Evolutionary conservation across 1,140 invertebrate genomes (phyloP).

Genomic region (Spodoptera litura): DNA sequence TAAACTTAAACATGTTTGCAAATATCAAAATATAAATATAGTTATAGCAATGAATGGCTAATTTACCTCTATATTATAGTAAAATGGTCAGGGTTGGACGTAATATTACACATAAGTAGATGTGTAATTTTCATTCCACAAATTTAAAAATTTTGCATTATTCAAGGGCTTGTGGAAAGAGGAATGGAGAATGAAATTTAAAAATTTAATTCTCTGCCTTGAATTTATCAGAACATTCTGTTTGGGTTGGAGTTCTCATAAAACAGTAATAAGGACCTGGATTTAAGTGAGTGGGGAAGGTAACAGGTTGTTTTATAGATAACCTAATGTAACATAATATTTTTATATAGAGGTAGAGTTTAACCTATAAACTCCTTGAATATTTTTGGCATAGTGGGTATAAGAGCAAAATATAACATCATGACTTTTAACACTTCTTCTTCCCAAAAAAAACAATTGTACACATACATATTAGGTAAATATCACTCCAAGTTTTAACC

Average conservation of each 20-base stretch:
- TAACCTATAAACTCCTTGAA: no score
- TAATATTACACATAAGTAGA: no score
- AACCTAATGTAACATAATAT: neutral
- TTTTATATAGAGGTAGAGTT: no score
- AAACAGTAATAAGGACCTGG: neutral
- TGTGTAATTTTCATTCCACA: neutral
- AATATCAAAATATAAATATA: neutral
- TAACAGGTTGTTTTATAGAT: neutral
- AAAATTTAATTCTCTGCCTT: neutral
- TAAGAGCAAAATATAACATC: no score
- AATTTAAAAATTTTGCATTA: neutral
- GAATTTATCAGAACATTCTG: conserved; percentile 22
- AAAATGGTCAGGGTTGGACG: neutral
- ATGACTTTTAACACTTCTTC: no score
- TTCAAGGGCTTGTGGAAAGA: neutral
- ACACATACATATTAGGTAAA: no score
- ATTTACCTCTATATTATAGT: neutral
- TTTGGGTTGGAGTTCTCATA: neutral
- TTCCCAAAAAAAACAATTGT: no score
- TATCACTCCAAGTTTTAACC: no score
- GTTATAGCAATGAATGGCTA: neutral
- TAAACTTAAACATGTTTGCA: neutral
- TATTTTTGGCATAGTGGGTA: no score
- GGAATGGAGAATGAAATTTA: conserved; percentile 2
- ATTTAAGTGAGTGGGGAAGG: neutral